phyloP scores from a whole-genome alignment of 2,888 invertebrate genomes.

The Melikaiella ostensackeni region DNA sequence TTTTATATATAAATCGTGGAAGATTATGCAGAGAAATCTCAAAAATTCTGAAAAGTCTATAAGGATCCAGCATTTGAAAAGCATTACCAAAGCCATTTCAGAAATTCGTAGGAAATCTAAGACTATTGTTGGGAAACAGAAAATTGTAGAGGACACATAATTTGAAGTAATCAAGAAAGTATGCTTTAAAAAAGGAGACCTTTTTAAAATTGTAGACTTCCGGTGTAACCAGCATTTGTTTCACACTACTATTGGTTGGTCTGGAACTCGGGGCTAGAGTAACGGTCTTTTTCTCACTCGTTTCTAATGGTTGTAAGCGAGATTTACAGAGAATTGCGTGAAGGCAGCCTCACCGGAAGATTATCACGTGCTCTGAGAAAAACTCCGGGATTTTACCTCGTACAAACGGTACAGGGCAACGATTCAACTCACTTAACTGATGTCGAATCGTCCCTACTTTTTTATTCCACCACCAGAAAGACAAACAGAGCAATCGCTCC shows the following conservation, averaged over 20 bases:
- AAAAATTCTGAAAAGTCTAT: too few species aligned
- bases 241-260: constrained; percentile 2
- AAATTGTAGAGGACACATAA: neutral
- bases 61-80: neutral
- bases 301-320: constrained; percentile 54
- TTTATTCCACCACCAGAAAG: neutral
- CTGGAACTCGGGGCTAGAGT: constrained; percentile 32
- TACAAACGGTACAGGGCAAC: constrained; percentile 27
- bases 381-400: constrained; percentile 49
- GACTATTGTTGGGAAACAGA: neutral
- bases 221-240: constrained; percentile 18
- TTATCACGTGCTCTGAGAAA: constrained; percentile 59
- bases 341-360: constrained; percentile 56
- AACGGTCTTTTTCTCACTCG: constrained; percentile 56
- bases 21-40: too few species aligned
- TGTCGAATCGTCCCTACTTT: neutral
- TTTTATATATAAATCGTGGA: too few species aligned
- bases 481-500: neutral
- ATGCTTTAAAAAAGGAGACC: constrained; percentile 13
- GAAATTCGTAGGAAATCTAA: constrained; percentile 30
- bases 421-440: constrained; percentile 7
- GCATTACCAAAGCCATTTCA: neutral
- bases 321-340: constrained; percentile 54
- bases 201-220: constrained; percentile 18
- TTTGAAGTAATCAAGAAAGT: neutral